phyloP scores from a whole-genome alignment of 2,888 invertebrate species.

The Leucozona laternaria region DNA sequence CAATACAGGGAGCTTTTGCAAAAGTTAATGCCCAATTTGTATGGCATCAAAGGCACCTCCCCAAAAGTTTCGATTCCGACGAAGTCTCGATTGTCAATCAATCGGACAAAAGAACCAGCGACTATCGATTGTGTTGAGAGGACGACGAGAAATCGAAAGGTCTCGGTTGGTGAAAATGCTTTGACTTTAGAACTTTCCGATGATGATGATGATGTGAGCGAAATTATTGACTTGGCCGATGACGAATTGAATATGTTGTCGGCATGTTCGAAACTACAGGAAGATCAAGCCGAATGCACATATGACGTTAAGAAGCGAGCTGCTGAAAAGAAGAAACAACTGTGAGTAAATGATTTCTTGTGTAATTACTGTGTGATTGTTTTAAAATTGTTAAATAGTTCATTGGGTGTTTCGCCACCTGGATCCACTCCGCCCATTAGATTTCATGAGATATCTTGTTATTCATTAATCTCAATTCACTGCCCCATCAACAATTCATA shows the following conservation, averaged over 20 bases:
- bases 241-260: conserved; percentile 77
- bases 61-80: conserved; percentile 26
- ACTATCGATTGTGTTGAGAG: conserved; percentile 38
- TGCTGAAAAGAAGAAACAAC: conserved; percentile 78
- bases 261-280: conserved; percentile 77
- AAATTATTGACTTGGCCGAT: conserved; percentile 78
- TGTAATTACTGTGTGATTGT: too few relatives aligned
- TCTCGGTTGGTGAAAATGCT: conserved; percentile 30
- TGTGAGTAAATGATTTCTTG: conserved; percentile 77
- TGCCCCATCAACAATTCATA: too few relatives aligned
- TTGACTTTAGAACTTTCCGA: conserved; percentile 73
- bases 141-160: conserved; percentile 45
- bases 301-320: conserved; percentile 67
- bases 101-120: conserved; percentile 42
- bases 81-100: conserved; percentile 58
- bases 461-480: too few relatives aligned
- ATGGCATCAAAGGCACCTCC: conserved; percentile 64
- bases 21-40: conserved; percentile 76
- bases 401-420: too few relatives aligned
- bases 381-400: too few relatives aligned
- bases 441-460: too few relatives aligned
- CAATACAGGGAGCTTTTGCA: conserved; percentile 75
- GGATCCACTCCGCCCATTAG: too few relatives aligned
- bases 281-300: conserved; percentile 55
- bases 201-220: conserved; percentile 77